Evolutionary conservation across 2,113 vertebrate genomes (phyloP), one percentile per base, ranked within the genome.

Genomic region (Ranitomeya imitator): DNA sequence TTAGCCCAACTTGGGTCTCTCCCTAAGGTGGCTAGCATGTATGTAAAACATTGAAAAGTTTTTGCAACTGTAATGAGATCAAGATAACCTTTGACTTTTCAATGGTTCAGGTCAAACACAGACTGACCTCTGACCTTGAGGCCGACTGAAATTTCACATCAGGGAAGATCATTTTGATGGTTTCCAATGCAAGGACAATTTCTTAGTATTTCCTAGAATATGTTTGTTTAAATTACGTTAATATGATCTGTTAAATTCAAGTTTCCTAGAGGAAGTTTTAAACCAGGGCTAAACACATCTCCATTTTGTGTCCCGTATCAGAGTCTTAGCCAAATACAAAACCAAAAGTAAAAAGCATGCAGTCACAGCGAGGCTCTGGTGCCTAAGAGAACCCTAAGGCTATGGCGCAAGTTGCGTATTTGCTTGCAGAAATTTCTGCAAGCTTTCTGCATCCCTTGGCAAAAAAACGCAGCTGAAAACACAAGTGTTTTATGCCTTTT

Each of bases 11-110:
- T n/a, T n/a, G n/a, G n/a, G n/a, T n/a, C n/a, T n/a, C n/a, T n/a
- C n/a, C n/a, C n/a, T n/a, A n/a, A n/a, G n/a, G n/a, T n/a, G n/a
- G n/a, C n/a, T n/a, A n/a, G n/a, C n/a, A n/a, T n/a, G n/a, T n/a
- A n/a, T n/a, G n/a, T n/a, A n/a, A n/a, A n/a, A n/a, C n/a, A 8
- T 55, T 52, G 73, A 82, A 88, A 86, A 86, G 81, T 26, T 90
- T 92, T 88, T 79, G 21, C 86, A 91, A 88, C 69, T 90, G 69
- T 73, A 85, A 95, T 95, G 95, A 95, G 93, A 90, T 91, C 90
- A 91, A 92, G 93, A 95, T 94, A 95, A 95, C 91, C 90, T 92
- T 92, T 91, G 91, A 86, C 91, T 87, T 91, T 92, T 86, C 90
- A 93, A 93, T 91, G 21, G 92, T 89, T 90, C 90, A 92, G 90